A percentile compares a stretch with the other conserved stretches of the same genome.
Evolutionary conservation across 2,113 vertebrate species (phyloP).

Genomic region (Meles meles): DNA sequence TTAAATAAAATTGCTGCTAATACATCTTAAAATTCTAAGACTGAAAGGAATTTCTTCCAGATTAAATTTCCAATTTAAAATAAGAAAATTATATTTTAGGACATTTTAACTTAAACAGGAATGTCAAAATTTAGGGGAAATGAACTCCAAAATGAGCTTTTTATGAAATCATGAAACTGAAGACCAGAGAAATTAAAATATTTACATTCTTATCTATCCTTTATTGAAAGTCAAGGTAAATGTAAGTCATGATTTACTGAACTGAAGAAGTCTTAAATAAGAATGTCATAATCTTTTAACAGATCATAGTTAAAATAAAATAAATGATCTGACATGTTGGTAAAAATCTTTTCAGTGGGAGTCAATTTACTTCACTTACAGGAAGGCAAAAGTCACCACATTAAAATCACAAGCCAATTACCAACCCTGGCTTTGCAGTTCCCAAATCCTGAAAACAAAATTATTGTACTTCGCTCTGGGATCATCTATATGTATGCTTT

Average conservation of each 20-base stretch:
- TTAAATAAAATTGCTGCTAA: slow-evolving; percentile 28
- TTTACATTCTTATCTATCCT: neutral
- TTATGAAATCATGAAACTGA: slow-evolving; percentile 4
- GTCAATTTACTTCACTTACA: neutral
- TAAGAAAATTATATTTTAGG: neutral
- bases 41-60: slow-evolving; percentile 32
- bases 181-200: slow-evolving; percentile 36
- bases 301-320: slow-evolving; percentile 9
- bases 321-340: neutral
- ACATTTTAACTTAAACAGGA: slow-evolving; percentile 30
- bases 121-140: slow-evolving; percentile 17
- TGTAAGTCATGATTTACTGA: neutral
- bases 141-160: neutral
- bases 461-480: neutral
- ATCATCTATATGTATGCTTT: neutral
- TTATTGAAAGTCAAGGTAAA: slow-evolving; percentile 34
- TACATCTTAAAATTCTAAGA: neutral
- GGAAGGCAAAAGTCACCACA: slow-evolving; percentile 15
- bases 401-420: slow-evolving; percentile 36
- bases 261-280: neutral
- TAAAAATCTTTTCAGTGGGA: neutral
- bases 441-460: slow-evolving; percentile 38
- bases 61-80: slow-evolving; percentile 33
- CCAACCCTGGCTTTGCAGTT: neutral
- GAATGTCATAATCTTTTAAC: slow-evolving; percentile 22